These are phyloP conservation scores for Leptarthrus brevirostris DNA, from an alignment of 2,888 invertebrate species.

Conservation along the genomic window DNA sequence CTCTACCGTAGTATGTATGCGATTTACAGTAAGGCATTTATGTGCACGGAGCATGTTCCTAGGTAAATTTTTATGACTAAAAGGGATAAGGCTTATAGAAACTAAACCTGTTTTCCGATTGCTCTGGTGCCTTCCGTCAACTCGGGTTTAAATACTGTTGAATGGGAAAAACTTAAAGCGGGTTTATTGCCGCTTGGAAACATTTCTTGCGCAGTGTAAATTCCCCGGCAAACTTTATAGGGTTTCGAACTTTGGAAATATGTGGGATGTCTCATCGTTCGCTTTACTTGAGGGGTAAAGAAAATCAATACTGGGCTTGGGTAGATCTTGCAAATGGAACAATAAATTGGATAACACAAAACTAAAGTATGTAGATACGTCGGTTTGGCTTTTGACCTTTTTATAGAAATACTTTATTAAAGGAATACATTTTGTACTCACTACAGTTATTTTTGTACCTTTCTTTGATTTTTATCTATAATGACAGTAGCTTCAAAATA, in stretches of 20 bases:
- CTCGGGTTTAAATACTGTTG: not conserved
- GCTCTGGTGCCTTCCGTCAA: not conserved
- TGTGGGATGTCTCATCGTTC: not conserved
- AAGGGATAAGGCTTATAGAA: conserved; percentile 13
- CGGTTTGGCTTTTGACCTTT: no score
- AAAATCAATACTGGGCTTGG: conserved; percentile 19
- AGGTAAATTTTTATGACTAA: not conserved
- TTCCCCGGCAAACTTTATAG: not conserved
- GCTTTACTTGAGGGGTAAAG: conserved; percentile 7
- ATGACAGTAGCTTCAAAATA: no score
- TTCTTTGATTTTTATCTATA: no score
- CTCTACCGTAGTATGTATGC: not conserved
- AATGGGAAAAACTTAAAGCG: not conserved
- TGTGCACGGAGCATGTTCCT: conserved; percentile 10
- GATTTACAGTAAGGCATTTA: not conserved
- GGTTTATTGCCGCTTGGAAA: not conserved
- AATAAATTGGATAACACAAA: not conserved
- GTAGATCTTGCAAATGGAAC: not conserved
- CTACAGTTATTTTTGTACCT: no score
- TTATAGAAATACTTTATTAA: no score
- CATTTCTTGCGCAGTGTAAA: not conserved
- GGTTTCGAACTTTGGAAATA: conserved; percentile 19
- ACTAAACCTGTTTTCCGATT: not conserved
- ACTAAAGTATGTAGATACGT: no score
- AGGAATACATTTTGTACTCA: no score